These are phyloP conservation scores for Gorsachius magnificus DNA, from an alignment of 2,797 vertebrate genomes.

Conservation along the genomic window DNA sequence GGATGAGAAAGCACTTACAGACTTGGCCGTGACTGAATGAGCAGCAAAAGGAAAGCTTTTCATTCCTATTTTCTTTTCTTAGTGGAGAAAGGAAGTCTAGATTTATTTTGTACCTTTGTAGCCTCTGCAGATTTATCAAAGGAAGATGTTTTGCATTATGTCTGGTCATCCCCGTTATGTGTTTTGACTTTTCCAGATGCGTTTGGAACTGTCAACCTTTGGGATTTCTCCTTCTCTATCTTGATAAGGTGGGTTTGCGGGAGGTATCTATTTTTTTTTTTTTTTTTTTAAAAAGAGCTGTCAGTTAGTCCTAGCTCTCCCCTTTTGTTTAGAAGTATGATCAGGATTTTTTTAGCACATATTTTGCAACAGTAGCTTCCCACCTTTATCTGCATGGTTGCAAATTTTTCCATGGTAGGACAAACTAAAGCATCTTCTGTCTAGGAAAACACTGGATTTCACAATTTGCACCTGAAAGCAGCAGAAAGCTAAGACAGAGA, in stretches of 20 bases:
- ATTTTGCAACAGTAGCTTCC: not conserved
- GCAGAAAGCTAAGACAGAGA: not conserved
- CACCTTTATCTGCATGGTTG: not conserved
- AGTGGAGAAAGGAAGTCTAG: slow-evolving; percentile 7
- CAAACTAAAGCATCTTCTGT: not conserved
- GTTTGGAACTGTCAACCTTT: slow-evolving; percentile 64
- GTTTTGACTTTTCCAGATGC: slow-evolving; percentile 64
- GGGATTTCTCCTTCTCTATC: slow-evolving; percentile 67
- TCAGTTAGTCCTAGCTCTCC: not conserved
- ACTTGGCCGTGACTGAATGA: slow-evolving; percentile 36
- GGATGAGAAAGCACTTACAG: not conserved
- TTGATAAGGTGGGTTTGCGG: slow-evolving; percentile 62
- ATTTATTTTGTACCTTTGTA: slow-evolving; percentile 38
- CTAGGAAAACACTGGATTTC: not conserved
- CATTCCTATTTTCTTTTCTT: slow-evolving; percentile 18
- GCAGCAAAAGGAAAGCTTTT: slow-evolving; percentile 32
- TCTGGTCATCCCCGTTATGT: slow-evolving; percentile 41
- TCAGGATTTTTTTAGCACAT: not conserved
- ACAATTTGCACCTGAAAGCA: not conserved
- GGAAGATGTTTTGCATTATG: slow-evolving; percentile 27
- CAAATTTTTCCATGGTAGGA: not conserved
- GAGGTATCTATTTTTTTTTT: not conserved
- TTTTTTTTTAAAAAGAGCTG: not conserved
- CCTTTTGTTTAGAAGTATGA: not conserved
- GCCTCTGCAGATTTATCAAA: slow-evolving; percentile 37